Evolutionary conservation across 2,888 invertebrate species (phyloP).

Genomic region (Protonemura montana): DNA sequence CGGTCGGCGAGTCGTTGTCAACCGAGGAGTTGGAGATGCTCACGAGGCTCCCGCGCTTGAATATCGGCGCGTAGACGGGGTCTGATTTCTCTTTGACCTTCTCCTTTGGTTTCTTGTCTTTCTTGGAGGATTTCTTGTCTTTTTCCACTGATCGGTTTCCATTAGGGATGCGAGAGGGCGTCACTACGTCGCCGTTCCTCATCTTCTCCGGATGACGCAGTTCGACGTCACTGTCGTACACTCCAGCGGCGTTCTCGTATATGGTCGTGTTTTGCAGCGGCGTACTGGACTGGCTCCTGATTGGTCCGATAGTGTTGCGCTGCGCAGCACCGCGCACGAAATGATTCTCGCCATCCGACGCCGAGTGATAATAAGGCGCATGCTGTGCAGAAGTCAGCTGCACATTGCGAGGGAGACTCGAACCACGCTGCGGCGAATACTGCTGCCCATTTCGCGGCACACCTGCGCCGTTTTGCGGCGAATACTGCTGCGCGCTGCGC

Average conservation of each 20-base stretch:
- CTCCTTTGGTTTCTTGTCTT: slow-evolving; percentile 25
- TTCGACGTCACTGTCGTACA: slow-evolving; percentile 32
- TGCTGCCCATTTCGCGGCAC: not conserved
- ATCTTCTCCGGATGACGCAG: slow-evolving; percentile 42
- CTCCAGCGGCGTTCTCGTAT: slow-evolving; percentile 43
- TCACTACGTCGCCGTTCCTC: not conserved
- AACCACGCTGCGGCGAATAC: not conserved
- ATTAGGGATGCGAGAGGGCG: not conserved
- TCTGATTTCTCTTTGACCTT: slow-evolving; percentile 35
- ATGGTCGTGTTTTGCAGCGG: slow-evolving; percentile 43
- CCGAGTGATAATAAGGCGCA: too few relatives aligned
- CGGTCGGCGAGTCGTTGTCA: slow-evolving; percentile 44
- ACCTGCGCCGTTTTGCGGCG: not conserved
- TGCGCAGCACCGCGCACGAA: slow-evolving; percentile 44
- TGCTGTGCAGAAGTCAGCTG: not conserved
- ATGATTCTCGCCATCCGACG: not conserved
- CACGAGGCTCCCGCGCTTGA: slow-evolving; percentile 50
- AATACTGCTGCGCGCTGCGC: not conserved
- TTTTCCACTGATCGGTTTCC: not conserved
- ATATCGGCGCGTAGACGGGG: slow-evolving; percentile 47
- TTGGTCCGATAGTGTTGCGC: slow-evolving; percentile 47
- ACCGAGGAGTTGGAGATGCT: slow-evolving; percentile 43
- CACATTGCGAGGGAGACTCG: not conserved
- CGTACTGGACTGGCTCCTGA: slow-evolving; percentile 25
- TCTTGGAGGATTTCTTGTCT: not conserved